These are phyloP conservation scores for Diacarnus erythraeanus DNA, from an alignment of 37 sponge, comb jelly and placozoan genomes.

Conservation along the genomic window DNA sequence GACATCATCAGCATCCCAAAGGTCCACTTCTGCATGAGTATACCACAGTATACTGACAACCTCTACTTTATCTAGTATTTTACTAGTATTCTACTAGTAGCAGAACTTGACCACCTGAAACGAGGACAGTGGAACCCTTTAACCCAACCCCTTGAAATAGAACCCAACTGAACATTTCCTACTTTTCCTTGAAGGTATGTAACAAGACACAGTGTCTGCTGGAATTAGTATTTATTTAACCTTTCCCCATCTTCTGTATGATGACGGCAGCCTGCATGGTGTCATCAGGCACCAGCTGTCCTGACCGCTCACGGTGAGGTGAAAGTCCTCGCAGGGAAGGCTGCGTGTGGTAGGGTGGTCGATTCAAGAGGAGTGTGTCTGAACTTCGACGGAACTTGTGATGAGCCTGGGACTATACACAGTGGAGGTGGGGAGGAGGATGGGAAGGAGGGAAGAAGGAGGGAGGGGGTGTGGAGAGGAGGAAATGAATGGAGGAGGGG, in stretches of 20 bases:
- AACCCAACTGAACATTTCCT: no score
- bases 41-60: not conserved
- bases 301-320: slow-evolving; percentile 34
- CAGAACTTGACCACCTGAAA: no score
- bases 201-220: no score
- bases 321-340: not conserved
- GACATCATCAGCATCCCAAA: slow-evolving; percentile 67
- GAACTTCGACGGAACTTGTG: slow-evolving; percentile 26
- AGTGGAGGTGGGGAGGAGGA: not conserved
- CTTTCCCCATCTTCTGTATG: slow-evolving; percentile 41
- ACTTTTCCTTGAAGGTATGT: no score
- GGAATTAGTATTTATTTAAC: slow-evolving; percentile 10
- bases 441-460: not conserved
- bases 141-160: no score
- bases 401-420: slow-evolving; percentile 5
- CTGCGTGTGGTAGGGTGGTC: not conserved
- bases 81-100: not conserved
- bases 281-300: slow-evolving; percentile 17
- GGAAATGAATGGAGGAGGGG: no score
- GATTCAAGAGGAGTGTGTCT: slow-evolving; percentile 1
- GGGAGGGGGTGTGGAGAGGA: no score
- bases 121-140: no score
- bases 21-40: slow-evolving; percentile 31
- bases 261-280: slow-evolving; percentile 1
- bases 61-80: not conserved